Base-by-base conservation (phyloP, 2,888 invertebrate genomes). In the Nezara viridula region DNA sequence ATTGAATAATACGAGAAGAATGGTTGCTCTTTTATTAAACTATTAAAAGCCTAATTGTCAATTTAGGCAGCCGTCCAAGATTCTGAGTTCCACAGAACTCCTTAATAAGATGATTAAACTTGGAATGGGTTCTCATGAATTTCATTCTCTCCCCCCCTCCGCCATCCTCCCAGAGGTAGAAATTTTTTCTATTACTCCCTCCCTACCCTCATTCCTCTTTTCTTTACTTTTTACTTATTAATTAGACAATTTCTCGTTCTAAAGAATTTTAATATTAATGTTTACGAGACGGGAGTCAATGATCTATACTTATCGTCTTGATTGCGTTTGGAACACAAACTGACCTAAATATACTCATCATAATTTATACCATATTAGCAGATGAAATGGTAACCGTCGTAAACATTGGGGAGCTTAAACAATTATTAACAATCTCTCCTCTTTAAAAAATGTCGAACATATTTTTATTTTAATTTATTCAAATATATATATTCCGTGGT, bases 31-130 rank as follows among this genome's bases (percentile, higher is more conserved):
- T 81, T 81, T 81, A 81, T 81, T 81, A 81, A 81, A 81, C 81
- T 81, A 81, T 81, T 81, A 81, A 81, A 81, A 81, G 81, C 81
- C 81, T 81, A 81, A 81, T 81, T 81, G 81, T 81, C 81, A 81
- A 81, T 81, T 81, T 81, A 81, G 81, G 81, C 44, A 81, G 81
- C 44, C 81, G 81, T 81, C 81, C 81, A 81, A 81, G 81, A 81
- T 81, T 81, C 81, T 81, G 81, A 81, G 81, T 81, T 81, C 81
- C 81, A 81, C 44, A 81, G 81, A 81, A 81, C 81, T 81, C 81
- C 81, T 81, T 81, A 81, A 81, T 81, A 81, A 81, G 81, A 81
- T 81, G 81, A 81, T 81, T 81, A 81, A 81, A 81, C 81, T 81
- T 81, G 81, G 81, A 81, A 81, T 81, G 81, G 81, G 81, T 81